A percentile compares a stretch with the other conserved stretches of the same genome.
Evolutionary conservation across 2,888 invertebrate species (phyloP).

Genomic region (Hirtodrosophila duncani): DNA sequence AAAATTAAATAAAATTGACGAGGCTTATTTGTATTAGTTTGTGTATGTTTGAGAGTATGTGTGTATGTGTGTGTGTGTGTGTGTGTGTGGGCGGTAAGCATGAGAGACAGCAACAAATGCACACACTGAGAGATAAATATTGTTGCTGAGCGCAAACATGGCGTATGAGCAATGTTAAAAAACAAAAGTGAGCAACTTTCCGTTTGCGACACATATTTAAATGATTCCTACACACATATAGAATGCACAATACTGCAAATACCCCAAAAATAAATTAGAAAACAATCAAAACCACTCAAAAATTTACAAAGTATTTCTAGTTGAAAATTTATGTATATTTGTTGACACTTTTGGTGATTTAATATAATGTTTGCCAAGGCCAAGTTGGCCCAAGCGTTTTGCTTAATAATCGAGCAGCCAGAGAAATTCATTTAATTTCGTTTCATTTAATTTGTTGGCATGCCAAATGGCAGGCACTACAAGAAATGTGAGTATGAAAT

Average conservation of each 20-base stretch:
- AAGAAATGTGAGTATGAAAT: slow-evolving; percentile 5
- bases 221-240: slow-evolving; percentile 5
- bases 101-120: slow-evolving; percentile 43
- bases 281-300: slow-evolving; percentile 10
- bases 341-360: neutral
- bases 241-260: slow-evolving; percentile 7
- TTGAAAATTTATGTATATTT: neutral
- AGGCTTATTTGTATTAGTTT: slow-evolving; percentile 8
- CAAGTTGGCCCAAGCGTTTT: neutral
- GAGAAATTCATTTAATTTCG: no score
- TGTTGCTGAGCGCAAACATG: slow-evolving; percentile 19
- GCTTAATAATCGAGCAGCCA: slow-evolving; percentile 1
- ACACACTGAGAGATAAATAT: slow-evolving; percentile 1
- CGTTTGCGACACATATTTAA: no score
- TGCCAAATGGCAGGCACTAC: slow-evolving; percentile 15
- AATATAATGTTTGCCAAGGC: slow-evolving; percentile 4
- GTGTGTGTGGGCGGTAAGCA: slow-evolving; percentile 36
- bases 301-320: slow-evolving; percentile 1
- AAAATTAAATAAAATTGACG: slow-evolving; percentile 65
- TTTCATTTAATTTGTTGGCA: slow-evolving; percentile 20
- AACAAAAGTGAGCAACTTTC: neutral
- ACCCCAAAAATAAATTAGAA: neutral
- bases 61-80: neutral
- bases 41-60: neutral
- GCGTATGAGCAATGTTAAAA: slow-evolving; percentile 39